Percentiles rank a stretch among this genome's conserved stretches.
Evolutionary conservation across 2,113 vertebrate species (phyloP).

Genomic region (Callionymus lyra): DNA sequence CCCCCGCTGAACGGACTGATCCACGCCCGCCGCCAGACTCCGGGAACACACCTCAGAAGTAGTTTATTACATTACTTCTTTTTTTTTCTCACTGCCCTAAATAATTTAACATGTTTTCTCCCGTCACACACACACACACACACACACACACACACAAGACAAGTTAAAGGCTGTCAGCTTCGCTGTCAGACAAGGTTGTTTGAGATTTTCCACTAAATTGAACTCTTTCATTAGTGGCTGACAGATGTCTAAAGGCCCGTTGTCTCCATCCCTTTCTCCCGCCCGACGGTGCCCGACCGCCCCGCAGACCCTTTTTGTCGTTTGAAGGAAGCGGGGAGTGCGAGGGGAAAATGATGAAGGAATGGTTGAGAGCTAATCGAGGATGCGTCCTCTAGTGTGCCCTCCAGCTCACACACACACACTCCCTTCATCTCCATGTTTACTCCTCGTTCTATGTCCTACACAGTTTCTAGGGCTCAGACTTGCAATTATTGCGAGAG

Average conservation of each 20-base stretch:
- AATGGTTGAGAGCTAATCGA: slow-evolving; percentile 39
- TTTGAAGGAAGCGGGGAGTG: slow-evolving; percentile 22
- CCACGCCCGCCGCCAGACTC: no score
- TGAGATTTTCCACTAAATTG: slow-evolving; percentile 66
- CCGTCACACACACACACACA: not conserved
- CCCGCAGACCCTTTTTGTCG: slow-evolving; percentile 15
- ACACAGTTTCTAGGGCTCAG: no score
- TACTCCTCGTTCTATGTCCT: not conserved
- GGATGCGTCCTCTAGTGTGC: slow-evolving; percentile 54
- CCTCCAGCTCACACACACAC: slow-evolving; percentile 33
- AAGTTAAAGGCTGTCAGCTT: slow-evolving; percentile 51
- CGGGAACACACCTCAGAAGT: no score
- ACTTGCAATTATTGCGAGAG: no score
- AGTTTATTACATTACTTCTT: no score
- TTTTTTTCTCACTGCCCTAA: no score
- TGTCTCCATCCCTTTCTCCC: slow-evolving; percentile 2
- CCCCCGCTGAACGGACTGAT: no score
- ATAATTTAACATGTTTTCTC: not conserved
- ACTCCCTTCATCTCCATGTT: not conserved
- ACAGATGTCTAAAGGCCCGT: slow-evolving; percentile 60
- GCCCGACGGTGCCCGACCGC: slow-evolving; percentile 1
- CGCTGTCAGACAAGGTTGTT: slow-evolving; percentile 57
- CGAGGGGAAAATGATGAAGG: slow-evolving; percentile 22
- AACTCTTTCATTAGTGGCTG: slow-evolving; percentile 65
- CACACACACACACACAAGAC: slow-evolving; percentile 7